Base-by-base conservation (phyloP, 2,888 invertebrate genomes). In the Ophraella communa region DNA sequence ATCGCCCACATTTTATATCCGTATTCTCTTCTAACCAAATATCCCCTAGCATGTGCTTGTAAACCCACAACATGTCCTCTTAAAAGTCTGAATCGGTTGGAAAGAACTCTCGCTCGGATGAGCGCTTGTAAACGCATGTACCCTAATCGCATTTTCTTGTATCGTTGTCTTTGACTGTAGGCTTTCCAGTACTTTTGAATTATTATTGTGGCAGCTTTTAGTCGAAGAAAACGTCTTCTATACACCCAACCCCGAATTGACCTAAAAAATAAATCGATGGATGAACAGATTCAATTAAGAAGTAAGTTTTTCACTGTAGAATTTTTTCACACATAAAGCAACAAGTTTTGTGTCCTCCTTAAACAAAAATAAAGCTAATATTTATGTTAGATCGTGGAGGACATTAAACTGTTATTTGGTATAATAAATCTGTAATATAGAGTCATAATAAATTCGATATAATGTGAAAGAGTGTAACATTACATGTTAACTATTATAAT, bases 201-300 rank as follows among this genome's bases (percentile, higher is more conserved):
- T 14, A 91, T 87, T 62, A 98, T 85, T 1, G 95, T 93, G 0
- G 96, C 94, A 0, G 91, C 88, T 74, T 91, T 88, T 89, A 96
- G 92, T 70, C 92, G 88, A 70, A 94, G 83, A 83, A 94, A 99
- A 61, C 94, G 85, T 68, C 95, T 83, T 4, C 95, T 85, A 76
- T 95, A 94, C 11, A 95, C 94, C 98, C 98, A 99, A 3, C 97
- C 98, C 17, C 96, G 88, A 64, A 98, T 96, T 44, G 93, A 93
- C 47, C 68, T 68, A 39, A 54, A 60, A 54, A 30, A 53, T 18
- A 27, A 4, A 14, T 5, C 4, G 14, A 39, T 14, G 8, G 27
- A 1, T 27, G 27, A 27, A 27, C 10, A 27, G 10, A 8, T 27
- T 27, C n/a, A n/a, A n/a, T n/a, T n/a, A n/a, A n/a, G n/a, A n/a